phyloP scores from a whole-genome alignment of 2,113 vertebrate genomes.

The Atlantisia rogersi region DNA sequence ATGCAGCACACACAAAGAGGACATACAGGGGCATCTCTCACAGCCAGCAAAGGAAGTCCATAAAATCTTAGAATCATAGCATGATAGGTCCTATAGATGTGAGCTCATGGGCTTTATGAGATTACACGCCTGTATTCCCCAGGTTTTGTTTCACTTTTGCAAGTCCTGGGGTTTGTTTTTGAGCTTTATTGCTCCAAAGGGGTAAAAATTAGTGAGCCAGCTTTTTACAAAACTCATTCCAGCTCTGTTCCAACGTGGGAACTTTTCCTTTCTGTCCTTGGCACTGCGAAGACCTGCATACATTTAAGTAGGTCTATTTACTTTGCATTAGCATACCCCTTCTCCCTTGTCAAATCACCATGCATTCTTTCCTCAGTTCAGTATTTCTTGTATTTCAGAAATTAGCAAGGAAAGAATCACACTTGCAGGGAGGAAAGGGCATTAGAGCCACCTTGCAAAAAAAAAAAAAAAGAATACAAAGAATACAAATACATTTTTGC shows the following conservation, averaged over 20 bases:
- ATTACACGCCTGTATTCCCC: too few relatives aligned
- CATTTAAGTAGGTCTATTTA: conserved; percentile 27
- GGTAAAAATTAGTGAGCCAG: neutral
- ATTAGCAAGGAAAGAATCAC: neutral
- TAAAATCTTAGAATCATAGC: too few relatives aligned
- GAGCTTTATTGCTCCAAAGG: neutral
- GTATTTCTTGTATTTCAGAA: neutral
- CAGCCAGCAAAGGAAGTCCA: neutral
- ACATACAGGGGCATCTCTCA: accelerated
- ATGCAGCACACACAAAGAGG: neutral
- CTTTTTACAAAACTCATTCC: neutral
- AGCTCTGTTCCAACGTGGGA: neutral
- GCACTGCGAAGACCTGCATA: neutral
- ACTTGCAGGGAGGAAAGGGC: neutral
- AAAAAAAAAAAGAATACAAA: neutral
- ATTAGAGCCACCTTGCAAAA: neutral
- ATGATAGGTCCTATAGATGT: neutral
- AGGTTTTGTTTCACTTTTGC: neutral
- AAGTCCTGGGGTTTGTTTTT: neutral
- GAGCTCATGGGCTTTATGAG: neutral
- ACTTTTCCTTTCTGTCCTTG: neutral
- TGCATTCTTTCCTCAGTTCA: neutral
- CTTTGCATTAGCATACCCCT: neutral
- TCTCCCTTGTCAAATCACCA: neutral
- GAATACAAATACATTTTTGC: neutral